Evolutionary conservation across 2,797 vertebrate species (phyloP).

Genomic region (Sebastes minor): DNA sequence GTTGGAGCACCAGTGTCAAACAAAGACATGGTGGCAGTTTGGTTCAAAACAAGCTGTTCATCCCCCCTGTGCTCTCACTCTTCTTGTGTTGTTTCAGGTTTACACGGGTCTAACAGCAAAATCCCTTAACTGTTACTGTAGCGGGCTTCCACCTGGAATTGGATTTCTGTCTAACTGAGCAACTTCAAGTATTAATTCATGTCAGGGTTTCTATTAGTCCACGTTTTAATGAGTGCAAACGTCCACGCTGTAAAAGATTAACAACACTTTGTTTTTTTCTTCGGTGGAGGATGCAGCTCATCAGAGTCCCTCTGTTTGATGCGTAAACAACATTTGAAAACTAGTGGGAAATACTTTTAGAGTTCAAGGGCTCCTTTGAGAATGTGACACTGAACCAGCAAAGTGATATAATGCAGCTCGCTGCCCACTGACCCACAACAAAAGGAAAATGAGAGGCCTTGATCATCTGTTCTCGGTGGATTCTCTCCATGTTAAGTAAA

Average conservation of each 20-base stretch:
- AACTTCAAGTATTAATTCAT: conserved; percentile 33
- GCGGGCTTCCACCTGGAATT: conserved; percentile 29
- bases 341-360: conserved; percentile 16
- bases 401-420: conserved; percentile 13
- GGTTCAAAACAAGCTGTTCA: conserved; percentile 58
- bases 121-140: conserved; percentile 15
- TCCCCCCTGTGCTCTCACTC: conserved; percentile 14
- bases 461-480: conserved; percentile 20
- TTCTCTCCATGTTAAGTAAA: conserved; percentile 6
- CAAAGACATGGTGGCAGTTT: conserved; percentile 61
- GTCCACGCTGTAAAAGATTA: conserved; percentile 31
- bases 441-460: conserved; percentile 26
- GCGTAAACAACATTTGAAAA: conserved; percentile 23
- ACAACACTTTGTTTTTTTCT: conserved; percentile 15
- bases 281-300: conserved; percentile 1
- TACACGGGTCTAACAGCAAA: conserved; percentile 15
- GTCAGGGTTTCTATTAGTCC: conserved; percentile 5
- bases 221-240: conserved; percentile 30
- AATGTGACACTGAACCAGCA: conserved; percentile 21
- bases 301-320: conserved; percentile 11
- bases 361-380: conserved; percentile 38
- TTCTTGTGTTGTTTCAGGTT: conserved; percentile 23
- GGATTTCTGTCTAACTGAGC: conserved; percentile 29
- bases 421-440: conserved; percentile 50
- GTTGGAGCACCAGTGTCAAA: conserved; percentile 62